These are phyloP conservation scores for Poecilia latipinna DNA, from an alignment of 2,113 vertebrate genomes.

Conservation along the genomic window DNA sequence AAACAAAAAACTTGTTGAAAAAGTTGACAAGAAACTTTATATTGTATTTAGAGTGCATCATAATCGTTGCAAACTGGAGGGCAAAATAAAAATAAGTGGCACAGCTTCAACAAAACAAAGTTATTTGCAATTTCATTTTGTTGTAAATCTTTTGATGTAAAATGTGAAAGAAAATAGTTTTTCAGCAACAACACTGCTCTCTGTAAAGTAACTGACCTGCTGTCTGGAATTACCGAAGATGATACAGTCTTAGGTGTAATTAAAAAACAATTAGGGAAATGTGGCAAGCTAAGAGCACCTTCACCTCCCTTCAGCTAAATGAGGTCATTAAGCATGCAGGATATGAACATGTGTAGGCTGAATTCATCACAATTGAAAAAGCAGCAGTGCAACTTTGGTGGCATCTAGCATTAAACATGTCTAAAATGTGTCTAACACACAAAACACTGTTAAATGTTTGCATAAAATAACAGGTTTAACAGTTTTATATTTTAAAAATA, in stretches of 20 bases:
- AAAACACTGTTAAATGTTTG: neutral
- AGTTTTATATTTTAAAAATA: neutral
- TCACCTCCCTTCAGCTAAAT: constrained; percentile 79
- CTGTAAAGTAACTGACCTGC: constrained; percentile 81
- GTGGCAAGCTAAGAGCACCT: constrained; percentile 81
- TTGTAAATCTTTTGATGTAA: neutral
- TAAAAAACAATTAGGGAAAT: constrained; percentile 88
- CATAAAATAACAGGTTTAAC: neutral
- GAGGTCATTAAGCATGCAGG: constrained; percentile 83
- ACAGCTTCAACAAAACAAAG: neutral
- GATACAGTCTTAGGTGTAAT: constrained; percentile 86
- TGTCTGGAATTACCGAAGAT: constrained; percentile 86
- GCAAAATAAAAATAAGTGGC: neutral
- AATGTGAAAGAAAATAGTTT: neutral
- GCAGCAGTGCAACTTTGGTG: constrained; percentile 6
- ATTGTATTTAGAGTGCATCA: neutral
- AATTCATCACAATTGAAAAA: constrained; percentile 31
- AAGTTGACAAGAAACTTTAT: no score
- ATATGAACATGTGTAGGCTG: constrained; percentile 74
- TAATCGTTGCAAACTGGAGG: neutral
- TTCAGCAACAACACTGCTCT: constrained; percentile 37
- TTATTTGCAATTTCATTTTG: neutral
- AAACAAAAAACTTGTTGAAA: no score
- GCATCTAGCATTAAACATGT: constrained; percentile 6
- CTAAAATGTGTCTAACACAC: neutral